Percentiles rank a stretch among this genome's conserved stretches.
These are phyloP conservation scores for Meloe dianella DNA, from an alignment of 2,888 invertebrate genomes.

Conservation along the genomic window DNA sequence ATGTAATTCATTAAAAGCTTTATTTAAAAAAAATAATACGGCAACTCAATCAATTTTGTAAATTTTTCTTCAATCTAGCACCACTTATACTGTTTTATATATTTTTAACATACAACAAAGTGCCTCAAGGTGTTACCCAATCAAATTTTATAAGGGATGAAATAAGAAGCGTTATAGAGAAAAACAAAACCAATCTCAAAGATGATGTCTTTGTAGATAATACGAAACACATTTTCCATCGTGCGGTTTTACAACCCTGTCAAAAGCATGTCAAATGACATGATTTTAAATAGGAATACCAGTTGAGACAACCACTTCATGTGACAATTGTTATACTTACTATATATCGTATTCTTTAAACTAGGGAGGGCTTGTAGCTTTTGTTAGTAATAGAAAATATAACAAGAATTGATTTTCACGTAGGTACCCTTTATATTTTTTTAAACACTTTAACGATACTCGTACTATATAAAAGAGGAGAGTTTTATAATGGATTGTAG, in stretches of 20 bases:
- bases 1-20: background rate
- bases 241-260: constrained; percentile 26
- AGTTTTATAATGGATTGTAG: background rate
- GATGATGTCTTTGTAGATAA: constrained; percentile 21
- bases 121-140: constrained; percentile 5
- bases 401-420: constrained; percentile 26
- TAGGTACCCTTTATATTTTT: constrained; percentile 4
- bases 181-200: background rate
- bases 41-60: background rate
- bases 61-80: background rate
- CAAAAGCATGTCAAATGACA: constrained; percentile 30
- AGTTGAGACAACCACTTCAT: constrained; percentile 31
- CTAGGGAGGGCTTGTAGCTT: constrained; percentile 20
- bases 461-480: background rate
- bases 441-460: background rate
- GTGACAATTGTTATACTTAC: constrained; percentile 24
- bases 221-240: constrained; percentile 31
- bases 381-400: constrained; percentile 24
- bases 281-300: constrained; percentile 29
- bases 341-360: constrained; percentile 17
- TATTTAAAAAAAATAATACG: background rate
- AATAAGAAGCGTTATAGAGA: background rate
- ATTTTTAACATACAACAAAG: background rate
- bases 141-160: background rate
- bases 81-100: no score